phyloP scores from a whole-genome alignment of 2,888 invertebrate species.

The Trachelus troglodyta region DNA sequence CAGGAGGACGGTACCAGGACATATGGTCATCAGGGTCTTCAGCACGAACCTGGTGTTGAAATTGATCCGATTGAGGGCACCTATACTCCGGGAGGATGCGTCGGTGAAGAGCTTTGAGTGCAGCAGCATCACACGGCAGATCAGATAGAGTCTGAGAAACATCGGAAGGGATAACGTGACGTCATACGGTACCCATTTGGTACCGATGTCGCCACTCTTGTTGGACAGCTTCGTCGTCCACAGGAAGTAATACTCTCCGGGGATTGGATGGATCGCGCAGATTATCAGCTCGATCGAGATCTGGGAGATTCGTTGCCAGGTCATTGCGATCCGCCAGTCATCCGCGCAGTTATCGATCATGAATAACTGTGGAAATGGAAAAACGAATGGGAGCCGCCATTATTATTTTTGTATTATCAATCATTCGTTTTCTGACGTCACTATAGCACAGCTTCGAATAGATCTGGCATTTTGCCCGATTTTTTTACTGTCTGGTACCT shows the following conservation, averaged over 20 bases:
- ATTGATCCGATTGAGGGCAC: slow-evolving; percentile 97
- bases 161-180: slow-evolving; percentile 98
- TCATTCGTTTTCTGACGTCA: neutral
- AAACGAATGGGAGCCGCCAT: neutral
- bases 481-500: neutral
- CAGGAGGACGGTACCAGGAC: slow-evolving; percentile 96
- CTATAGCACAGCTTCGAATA: neutral
- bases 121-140: slow-evolving; percentile 98
- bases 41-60: slow-evolving; percentile 97
- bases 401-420: neutral
- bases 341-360: slow-evolving; percentile 99
- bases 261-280: slow-evolving; percentile 98
- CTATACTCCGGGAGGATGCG: slow-evolving; percentile 97
- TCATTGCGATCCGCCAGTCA: slow-evolving; percentile 99
- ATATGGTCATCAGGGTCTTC: slow-evolving; percentile 99
- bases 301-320: slow-evolving; percentile 95
- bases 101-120: slow-evolving; percentile 99
- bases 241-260: slow-evolving; percentile 94
- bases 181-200: slow-evolving; percentile 89
- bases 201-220: slow-evolving; percentile 75
- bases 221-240: slow-evolving; percentile 97
- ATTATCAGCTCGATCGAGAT: slow-evolving; percentile 92
- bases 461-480: neutral
- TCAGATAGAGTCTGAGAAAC: slow-evolving; percentile 99
- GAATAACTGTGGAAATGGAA: slow-evolving; percentile 83